Conservation (phyloP, 1,140 invertebrate species). For the Sinella curviseta region DNA sequence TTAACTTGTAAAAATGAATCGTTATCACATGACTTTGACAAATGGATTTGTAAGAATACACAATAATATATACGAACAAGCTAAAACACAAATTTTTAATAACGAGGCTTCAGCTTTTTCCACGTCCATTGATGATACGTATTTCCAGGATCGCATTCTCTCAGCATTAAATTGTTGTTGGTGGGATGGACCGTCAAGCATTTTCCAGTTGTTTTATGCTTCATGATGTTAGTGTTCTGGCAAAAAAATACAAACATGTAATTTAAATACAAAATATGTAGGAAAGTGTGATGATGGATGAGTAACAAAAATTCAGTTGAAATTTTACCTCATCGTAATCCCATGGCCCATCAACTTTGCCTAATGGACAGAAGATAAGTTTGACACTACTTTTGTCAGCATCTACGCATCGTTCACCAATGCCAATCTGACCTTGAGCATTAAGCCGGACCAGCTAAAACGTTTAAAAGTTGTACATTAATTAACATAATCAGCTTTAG, state of each 20-base stretch:
- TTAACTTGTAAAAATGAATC: too few relatives aligned
- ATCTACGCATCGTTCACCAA: slow-evolving; percentile 93
- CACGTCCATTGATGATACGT: slow-evolving; percentile 87
- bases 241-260: slow-evolving; percentile 50
- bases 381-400: slow-evolving; percentile 81
- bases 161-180: slow-evolving; percentile 72
- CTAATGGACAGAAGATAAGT: slow-evolving; percentile 82
- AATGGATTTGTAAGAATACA: too few relatives aligned
- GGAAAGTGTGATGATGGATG: slow-evolving; percentile 14
- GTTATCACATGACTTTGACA: neutral
- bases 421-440: slow-evolving; percentile 86
- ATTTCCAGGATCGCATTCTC: slow-evolving; percentile 79
- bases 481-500: too few relatives aligned
- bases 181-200: slow-evolving; percentile 84
- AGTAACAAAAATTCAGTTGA: too few relatives aligned
- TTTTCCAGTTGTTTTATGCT: slow-evolving; percentile 75
- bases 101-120: slow-evolving; percentile 72
- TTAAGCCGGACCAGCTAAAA: slow-evolving; percentile 83
- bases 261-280: slow-evolving; percentile 33
- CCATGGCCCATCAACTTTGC: slow-evolving; percentile 92
- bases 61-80: neutral
- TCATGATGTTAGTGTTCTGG: slow-evolving; percentile 70
- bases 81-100: slow-evolving; percentile 46
- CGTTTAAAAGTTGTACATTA: slow-evolving; percentile 42
- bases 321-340: slow-evolving; percentile 70